Percentiles rank a stretch among this genome's conserved stretches.
Conservation (phyloP, 2,113 vertebrate species). For the Poeciliopsis prolifica region DNA sequence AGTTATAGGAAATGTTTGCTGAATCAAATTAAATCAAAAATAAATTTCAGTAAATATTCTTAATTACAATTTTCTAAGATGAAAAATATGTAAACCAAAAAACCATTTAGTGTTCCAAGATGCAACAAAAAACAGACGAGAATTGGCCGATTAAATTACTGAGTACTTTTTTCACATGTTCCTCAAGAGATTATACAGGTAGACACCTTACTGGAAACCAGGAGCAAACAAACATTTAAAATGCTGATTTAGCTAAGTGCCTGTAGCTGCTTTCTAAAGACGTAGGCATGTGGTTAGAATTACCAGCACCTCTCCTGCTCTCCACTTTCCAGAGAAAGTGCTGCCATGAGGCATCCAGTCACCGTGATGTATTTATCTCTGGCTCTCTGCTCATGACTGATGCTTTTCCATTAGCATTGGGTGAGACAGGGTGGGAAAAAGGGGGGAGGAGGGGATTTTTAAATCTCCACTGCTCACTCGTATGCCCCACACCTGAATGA, state of each 20-base stretch:
- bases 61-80: no score
- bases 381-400: slow-evolving; percentile 61
- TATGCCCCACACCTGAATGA: slow-evolving; percentile 59
- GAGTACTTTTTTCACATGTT: background rate
- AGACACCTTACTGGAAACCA: background rate
- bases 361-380: slow-evolving; percentile 65
- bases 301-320: background rate
- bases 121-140: background rate
- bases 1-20: background rate
- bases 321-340: slow-evolving; percentile 37
- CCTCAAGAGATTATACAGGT: background rate
- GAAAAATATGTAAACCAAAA: background rate
- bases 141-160: background rate
- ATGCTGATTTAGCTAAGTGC: background rate
- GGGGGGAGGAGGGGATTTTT: slow-evolving; percentile 26
- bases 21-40: background rate
- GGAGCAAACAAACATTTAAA: background rate
- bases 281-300: slow-evolving; percentile 21
- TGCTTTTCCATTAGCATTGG: slow-evolving; percentile 68
- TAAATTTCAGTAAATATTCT: background rate
- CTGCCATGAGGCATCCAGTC: slow-evolving; percentile 42
- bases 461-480: slow-evolving; percentile 53
- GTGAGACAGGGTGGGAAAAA: slow-evolving; percentile 1
- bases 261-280: slow-evolving; percentile 27
- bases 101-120: background rate